phyloP scores from a whole-genome alignment of 64 coral and sea anemone genomes.

The Montipora efflorescens region DNA sequence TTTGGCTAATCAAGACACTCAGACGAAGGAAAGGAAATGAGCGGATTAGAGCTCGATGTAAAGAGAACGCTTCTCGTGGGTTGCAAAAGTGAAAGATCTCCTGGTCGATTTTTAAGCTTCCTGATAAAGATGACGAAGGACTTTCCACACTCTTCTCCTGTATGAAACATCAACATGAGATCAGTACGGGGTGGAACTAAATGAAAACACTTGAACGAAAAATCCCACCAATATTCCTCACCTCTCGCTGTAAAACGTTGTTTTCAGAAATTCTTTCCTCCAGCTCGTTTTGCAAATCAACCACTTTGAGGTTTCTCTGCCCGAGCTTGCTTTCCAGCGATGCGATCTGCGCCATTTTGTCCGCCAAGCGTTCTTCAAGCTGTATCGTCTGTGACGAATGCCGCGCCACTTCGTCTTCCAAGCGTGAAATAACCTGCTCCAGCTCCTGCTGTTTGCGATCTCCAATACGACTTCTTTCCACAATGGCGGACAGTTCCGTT shows the following conservation, averaged over 20 bases:
- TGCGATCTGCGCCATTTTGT: conserved; percentile 84
- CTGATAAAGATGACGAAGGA: too few species aligned
- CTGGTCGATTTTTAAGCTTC: too few species aligned
- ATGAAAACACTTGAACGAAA: neutral
- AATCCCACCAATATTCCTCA: conserved; percentile 4
- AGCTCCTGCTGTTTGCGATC: conserved; percentile 97
- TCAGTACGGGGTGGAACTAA: too few species aligned
- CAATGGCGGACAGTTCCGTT: conserved; percentile 92
- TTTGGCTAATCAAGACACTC: too few species aligned
- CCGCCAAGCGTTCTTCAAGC: conserved; percentile 91
- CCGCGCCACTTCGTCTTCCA: conserved; percentile 89
- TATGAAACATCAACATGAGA: too few species aligned
- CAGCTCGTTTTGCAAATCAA: conserved; percentile 87
- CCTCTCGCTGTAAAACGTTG: conserved; percentile 89
- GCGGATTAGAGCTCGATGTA: neutral
- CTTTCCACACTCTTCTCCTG: too few species aligned
- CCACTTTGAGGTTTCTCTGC: conserved; percentile 89
- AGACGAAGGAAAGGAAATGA: neutral
- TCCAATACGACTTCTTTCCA: conserved; percentile 94
- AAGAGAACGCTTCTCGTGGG: neutral
- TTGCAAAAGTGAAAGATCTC: too few species aligned
- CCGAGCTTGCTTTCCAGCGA: conserved; percentile 89
- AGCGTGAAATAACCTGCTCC: conserved; percentile 82
- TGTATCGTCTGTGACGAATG: conserved; percentile 89
- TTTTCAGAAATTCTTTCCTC: conserved; percentile 81